Conservation (phyloP, 2,888 invertebrate genomes). For the Lasioglossum figueresi region DNA sequence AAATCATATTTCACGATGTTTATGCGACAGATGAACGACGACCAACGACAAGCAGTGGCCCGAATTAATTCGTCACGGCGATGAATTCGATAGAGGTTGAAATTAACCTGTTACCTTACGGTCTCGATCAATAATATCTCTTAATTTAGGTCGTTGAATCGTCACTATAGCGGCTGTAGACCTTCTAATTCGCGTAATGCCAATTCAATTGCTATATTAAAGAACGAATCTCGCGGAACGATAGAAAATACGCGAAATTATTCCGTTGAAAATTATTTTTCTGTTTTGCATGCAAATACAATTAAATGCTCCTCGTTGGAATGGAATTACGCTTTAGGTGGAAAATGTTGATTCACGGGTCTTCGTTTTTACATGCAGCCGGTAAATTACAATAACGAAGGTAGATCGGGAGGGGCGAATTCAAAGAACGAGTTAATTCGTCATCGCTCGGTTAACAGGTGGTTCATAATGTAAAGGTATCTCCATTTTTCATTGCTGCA, state of each 20-base stretch:
- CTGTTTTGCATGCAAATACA: neutral
- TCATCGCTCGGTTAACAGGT: constrained; percentile 1
- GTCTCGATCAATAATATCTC: neutral
- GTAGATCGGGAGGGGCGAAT: neutral
- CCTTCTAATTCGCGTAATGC: neutral
- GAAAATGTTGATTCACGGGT: neutral
- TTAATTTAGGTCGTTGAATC: neutral
- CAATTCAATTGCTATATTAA: neutral
- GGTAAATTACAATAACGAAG: neutral
- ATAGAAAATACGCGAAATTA: neutral
- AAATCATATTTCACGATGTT: neutral
- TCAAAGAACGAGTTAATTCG: neutral
- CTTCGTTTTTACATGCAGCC: neutral
- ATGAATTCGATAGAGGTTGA: neutral
- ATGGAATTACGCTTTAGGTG: neutral
- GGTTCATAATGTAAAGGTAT: constrained; percentile 10
- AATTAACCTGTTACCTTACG: neutral
- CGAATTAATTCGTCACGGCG: neutral
- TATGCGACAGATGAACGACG: neutral
- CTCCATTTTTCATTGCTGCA: neutral
- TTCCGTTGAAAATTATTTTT: neutral
- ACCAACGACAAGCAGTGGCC: neutral
- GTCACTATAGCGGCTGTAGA: neutral
- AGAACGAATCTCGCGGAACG: neutral
- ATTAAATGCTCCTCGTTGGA: neutral